Conservation (phyloP, 2,113 vertebrate species). For the Ictidomys tridecemlineatus region DNA sequence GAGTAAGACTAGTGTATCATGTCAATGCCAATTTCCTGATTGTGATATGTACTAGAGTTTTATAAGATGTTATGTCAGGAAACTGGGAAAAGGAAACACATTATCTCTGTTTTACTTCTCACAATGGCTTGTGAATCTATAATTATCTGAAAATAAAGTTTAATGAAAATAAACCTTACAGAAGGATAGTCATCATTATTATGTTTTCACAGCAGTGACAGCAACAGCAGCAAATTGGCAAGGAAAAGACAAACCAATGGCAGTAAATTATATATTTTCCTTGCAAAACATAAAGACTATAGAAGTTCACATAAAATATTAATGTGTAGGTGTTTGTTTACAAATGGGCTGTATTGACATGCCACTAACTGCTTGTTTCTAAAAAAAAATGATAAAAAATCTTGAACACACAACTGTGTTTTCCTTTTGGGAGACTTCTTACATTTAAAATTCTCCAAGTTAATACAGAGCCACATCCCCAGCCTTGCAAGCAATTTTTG, state of each 20-base stretch:
- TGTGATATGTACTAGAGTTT: neutral
- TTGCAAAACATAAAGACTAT: constrained; percentile 41
- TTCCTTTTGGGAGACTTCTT: constrained; percentile 18
- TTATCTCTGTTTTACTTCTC: neutral
- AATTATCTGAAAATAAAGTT: neutral
- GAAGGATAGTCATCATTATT: neutral
- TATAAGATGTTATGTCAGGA: neutral
- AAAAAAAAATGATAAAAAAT: neutral
- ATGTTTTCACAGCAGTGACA: constrained; percentile 26
- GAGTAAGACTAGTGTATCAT: neutral
- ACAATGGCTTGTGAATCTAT: neutral
- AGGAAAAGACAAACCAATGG: constrained; percentile 57
- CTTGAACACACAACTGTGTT: neutral
- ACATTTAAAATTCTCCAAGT: constrained; percentile 11
- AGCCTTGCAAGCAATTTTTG: neutral
- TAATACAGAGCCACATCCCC: neutral
- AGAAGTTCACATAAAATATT: constrained; percentile 60
- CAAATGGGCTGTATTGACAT: constrained; percentile 41
- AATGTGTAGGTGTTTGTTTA: constrained; percentile 60
- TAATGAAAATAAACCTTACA: constrained; percentile 30
- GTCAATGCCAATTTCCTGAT: neutral
- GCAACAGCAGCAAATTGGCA: constrained; percentile 32
- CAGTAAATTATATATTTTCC: constrained; percentile 42
- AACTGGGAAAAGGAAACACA: neutral
- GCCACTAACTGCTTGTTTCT: constrained; percentile 9